Percentiles rank a stretch among this genome's conserved stretches.
These are phyloP conservation scores for Diabrotica balteata DNA, from an alignment of 2,888 invertebrate genomes.

Conservation along the genomic window DNA sequence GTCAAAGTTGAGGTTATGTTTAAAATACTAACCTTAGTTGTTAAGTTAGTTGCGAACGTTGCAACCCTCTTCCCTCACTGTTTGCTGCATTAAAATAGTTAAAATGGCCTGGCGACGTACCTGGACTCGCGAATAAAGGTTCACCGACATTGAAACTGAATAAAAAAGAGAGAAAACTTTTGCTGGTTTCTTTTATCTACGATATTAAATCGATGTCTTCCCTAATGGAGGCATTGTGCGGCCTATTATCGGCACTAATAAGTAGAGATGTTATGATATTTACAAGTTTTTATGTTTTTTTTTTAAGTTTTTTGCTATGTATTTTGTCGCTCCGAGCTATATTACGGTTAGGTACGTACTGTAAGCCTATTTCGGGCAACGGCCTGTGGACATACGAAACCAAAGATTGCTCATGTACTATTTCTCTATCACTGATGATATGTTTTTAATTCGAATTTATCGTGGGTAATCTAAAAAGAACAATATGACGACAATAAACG, in stretches of 20 bases:
- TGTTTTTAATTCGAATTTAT: too few species aligned
- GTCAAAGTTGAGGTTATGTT: conserved; percentile 37
- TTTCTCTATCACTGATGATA: too few species aligned
- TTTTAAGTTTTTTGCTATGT: conserved; percentile 30
- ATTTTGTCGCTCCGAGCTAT: conserved; percentile 40
- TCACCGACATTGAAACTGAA: conserved; percentile 39
- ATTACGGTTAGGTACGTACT: conserved; percentile 38
- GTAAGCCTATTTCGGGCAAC: conserved; percentile 30
- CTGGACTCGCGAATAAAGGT: conserved; percentile 59
- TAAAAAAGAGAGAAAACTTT: conserved; percentile 21
- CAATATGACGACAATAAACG: too few species aligned
- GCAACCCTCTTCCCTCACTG: conserved; percentile 60
- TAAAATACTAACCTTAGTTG: conserved; percentile 47
- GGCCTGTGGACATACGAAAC: background rate
- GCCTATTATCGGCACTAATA: conserved; percentile 57
- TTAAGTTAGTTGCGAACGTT: conserved; percentile 43
- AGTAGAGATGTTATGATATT: conserved; percentile 59
- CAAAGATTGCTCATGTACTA: too few species aligned
- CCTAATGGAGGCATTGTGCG: conserved; percentile 53
- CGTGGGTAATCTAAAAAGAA: too few species aligned
- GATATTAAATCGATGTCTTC: conserved; percentile 52
- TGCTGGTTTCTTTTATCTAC: conserved; percentile 48
- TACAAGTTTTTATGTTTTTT: conserved; percentile 36
- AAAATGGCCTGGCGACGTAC: conserved; percentile 61
- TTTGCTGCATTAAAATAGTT: conserved; percentile 59